Conservation (phyloP, 92 coral and sea anemone species). For the Epizoanthus illoricatus region DNA sequence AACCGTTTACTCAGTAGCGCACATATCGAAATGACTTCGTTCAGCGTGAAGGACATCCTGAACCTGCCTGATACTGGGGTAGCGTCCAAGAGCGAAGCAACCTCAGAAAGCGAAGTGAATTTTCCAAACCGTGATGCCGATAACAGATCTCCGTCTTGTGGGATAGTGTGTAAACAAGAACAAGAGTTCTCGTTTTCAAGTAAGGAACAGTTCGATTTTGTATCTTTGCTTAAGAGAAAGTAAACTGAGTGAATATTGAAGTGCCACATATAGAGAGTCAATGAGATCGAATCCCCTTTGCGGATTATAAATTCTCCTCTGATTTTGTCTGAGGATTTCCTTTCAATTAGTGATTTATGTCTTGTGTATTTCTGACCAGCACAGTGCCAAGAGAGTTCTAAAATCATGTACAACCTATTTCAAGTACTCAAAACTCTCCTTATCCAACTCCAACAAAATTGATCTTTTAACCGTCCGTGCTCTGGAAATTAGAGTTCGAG, state of each 20-base stretch:
- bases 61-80: slow-evolving; percentile 76
- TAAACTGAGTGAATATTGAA: slow-evolving; percentile 50
- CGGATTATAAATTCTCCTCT: not conserved
- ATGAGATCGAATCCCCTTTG: slow-evolving; percentile 3
- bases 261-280: slow-evolving; percentile 11
- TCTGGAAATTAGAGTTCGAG: not conserved
- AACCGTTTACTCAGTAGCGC: slow-evolving; percentile 54
- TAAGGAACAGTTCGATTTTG: slow-evolving; percentile 86
- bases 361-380: slow-evolving; percentile 1
- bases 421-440: slow-evolving; percentile 40
- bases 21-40: slow-evolving; percentile 89
- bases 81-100: slow-evolving; percentile 73
- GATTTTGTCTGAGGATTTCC: not conserved
- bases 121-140: slow-evolving; percentile 72
- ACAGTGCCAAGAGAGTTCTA: slow-evolving; percentile 6
- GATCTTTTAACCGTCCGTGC: slow-evolving; percentile 30
- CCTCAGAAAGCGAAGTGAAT: slow-evolving; percentile 66
- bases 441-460: slow-evolving; percentile 27
- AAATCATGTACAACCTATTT: slow-evolving; percentile 19
- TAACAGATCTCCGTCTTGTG: slow-evolving; percentile 79
- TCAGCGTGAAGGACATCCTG: slow-evolving; percentile 94
- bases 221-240: slow-evolving; percentile 84
- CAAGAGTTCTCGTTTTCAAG: slow-evolving; percentile 82
- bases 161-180: slow-evolving; percentile 78
- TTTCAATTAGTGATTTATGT: not conserved